Percentiles rank a stretch among this genome's conserved stretches.
Evolutionary conservation across 2,113 vertebrate genomes (phyloP).

Genomic region (western clawed frog (Xenopus tropicalis)): DNA sequence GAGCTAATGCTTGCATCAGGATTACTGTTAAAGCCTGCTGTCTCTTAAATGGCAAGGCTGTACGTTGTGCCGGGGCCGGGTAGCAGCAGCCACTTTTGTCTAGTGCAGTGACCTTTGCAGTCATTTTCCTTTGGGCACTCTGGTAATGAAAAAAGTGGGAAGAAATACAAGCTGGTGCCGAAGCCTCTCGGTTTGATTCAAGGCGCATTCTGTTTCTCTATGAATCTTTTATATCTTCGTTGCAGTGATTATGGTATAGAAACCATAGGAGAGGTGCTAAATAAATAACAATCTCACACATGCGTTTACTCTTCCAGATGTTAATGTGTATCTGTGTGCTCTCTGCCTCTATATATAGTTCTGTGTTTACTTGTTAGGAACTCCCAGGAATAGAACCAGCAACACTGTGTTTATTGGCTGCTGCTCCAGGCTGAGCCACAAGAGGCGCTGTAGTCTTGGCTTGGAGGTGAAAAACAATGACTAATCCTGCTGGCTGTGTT

Average conservation of each 20-base stretch:
- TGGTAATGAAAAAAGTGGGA: conserved; percentile 47
- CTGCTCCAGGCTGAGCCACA: too few relatives aligned
- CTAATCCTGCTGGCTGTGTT: too few relatives aligned
- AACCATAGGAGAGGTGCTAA: conserved; percentile 24
- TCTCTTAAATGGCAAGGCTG: conserved; percentile 68
- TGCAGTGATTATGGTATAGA: conserved; percentile 20
- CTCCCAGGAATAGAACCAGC: too few relatives aligned
- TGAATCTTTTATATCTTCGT: conserved; percentile 23
- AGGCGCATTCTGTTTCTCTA: conserved; percentile 35
- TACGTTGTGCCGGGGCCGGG: conserved; percentile 56
- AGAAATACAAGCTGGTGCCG: conserved; percentile 21
- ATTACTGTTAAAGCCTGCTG: conserved; percentile 60
- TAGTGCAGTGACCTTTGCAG: conserved; percentile 49
- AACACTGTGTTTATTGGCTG: too few relatives aligned
- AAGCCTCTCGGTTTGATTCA: conserved; percentile 25
- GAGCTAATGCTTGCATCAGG: conserved; percentile 56
- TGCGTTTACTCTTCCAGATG: neutral
- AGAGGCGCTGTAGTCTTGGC: too few relatives aligned
- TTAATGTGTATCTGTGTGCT: too few relatives aligned
- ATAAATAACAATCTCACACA: conserved; percentile 13
- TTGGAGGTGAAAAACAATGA: too few relatives aligned
- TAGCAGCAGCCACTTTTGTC: conserved; percentile 58
- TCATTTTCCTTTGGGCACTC: conserved; percentile 53
- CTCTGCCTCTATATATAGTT: too few relatives aligned
- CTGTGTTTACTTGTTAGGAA: too few relatives aligned